phyloP scores from a whole-genome alignment of 1,140 invertebrate genomes.

The Mycetomoellerius zeteki region DNA sequence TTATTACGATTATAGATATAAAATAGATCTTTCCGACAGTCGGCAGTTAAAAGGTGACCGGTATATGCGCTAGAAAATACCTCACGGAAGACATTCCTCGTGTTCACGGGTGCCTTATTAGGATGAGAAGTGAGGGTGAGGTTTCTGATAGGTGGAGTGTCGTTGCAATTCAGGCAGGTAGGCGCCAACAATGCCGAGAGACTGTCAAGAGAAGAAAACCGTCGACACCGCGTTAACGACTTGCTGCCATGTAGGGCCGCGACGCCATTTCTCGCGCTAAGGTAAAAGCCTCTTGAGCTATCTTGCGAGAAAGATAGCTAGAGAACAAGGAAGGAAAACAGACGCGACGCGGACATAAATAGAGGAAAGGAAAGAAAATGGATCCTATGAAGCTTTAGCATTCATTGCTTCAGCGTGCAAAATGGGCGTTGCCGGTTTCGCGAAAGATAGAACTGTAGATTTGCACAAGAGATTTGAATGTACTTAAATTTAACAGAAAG shows the following conservation, averaged over 20 bases:
- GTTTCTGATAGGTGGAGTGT: conserved; percentile 70
- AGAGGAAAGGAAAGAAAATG: conserved; percentile 59
- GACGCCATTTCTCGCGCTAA: conserved; percentile 74
- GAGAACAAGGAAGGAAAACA: conserved; percentile 21
- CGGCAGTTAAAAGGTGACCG: background rate
- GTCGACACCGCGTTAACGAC: conserved; percentile 79
- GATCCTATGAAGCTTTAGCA: conserved; percentile 54
- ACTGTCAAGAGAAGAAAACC: conserved; percentile 76
- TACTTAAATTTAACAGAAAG: conserved; percentile 17
- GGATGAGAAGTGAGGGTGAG: conserved; percentile 73
- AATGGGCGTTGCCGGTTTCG: conserved; percentile 76
- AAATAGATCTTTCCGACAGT: background rate
- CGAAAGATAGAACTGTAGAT: conserved; percentile 78
- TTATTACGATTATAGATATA: background rate
- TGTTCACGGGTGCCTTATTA: conserved; percentile 72
- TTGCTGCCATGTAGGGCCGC: conserved; percentile 76
- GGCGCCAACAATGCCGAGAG: conserved; percentile 78
- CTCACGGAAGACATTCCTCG: conserved; percentile 57
- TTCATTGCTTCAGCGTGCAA: conserved; percentile 71
- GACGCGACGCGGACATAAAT: conserved; percentile 18
- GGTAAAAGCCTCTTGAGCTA: conserved; percentile 69
- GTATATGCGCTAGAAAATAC: background rate
- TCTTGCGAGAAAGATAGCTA: conserved; percentile 51
- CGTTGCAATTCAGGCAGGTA: conserved; percentile 73
- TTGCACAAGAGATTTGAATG: conserved; percentile 43